phyloP scores from a whole-genome alignment of 2,888 invertebrate genomes.

The Drosophila vallismaia region DNA sequence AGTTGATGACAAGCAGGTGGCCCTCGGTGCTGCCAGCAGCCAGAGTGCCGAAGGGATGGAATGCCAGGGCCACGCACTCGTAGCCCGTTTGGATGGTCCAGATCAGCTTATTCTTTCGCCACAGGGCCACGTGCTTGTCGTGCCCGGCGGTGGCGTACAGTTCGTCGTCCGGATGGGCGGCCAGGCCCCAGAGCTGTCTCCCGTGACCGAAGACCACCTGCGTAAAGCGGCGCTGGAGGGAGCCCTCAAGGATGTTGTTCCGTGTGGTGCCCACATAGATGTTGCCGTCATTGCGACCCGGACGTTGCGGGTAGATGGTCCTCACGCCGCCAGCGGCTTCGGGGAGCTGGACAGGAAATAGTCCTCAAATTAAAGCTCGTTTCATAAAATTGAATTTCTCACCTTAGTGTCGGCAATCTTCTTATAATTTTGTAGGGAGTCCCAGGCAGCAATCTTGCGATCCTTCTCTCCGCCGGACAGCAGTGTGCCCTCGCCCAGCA shows the following conservation, averaged over 20 bases:
- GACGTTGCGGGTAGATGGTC: conserved; percentile 94
- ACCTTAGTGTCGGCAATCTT: conserved; percentile 95
- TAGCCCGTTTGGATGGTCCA: conserved; percentile 95
- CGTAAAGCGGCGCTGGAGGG: conserved; percentile 93
- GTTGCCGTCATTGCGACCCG: conserved; percentile 94
- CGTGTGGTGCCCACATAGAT: conserved; percentile 95
- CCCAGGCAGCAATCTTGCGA: conserved; percentile 96
- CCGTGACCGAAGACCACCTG: conserved; percentile 95
- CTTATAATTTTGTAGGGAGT: conserved; percentile 94
- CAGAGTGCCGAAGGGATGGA: conserved; percentile 94
- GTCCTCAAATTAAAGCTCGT: not conserved
- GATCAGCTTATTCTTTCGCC: conserved; percentile 94
- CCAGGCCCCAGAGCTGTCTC: conserved; percentile 93
- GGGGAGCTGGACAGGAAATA: conserved; percentile 88
- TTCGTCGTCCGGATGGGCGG: conserved; percentile 95
- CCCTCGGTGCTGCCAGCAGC: conserved; percentile 96
- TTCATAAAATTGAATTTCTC: not conserved
- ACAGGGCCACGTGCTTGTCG: conserved; percentile 94
- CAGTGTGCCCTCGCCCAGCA: conserved; percentile 95
- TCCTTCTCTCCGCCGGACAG: conserved; percentile 96
- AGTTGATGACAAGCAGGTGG: conserved; percentile 92
- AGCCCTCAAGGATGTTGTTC: conserved; percentile 95
- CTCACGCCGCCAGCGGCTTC: conserved; percentile 95
- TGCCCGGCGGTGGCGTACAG: conserved; percentile 96
- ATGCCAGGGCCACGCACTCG: conserved; percentile 94